These are phyloP conservation scores for Drosophila gaucha DNA, from an alignment of 2,888 invertebrate genomes.

Conservation along the genomic window DNA sequence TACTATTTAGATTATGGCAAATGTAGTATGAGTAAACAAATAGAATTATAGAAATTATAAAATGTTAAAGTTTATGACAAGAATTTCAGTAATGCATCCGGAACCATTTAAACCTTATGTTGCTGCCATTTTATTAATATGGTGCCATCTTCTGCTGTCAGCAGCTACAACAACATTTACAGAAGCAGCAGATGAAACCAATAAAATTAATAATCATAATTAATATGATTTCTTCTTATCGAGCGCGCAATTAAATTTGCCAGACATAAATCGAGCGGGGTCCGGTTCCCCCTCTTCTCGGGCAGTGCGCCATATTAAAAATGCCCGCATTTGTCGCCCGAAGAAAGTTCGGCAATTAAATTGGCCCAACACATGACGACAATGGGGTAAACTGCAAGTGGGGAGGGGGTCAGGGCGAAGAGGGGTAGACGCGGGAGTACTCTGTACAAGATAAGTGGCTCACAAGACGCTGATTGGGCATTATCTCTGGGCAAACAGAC, in stretches of 20 bases:
- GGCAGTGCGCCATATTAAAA: constrained; percentile 43
- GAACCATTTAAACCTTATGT: constrained; percentile 13
- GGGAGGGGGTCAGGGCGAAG: background rate
- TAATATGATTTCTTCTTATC: constrained; percentile 77
- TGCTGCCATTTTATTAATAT: constrained; percentile 8
- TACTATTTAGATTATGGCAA: too few relatives aligned
- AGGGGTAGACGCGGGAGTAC: background rate
- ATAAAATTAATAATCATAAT: constrained; percentile 74
- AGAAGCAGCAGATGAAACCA: constrained; percentile 60
- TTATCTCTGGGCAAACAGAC: constrained; percentile 82
- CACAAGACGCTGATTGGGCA: constrained; percentile 55
- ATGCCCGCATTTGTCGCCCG: constrained; percentile 65
- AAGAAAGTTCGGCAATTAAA: constrained; percentile 75
- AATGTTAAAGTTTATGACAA: background rate
- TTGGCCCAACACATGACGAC: constrained; percentile 68
- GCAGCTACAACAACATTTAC: constrained; percentile 3
- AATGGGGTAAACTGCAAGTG: constrained; percentile 50
- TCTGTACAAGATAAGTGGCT: constrained; percentile 51
- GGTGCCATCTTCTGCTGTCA: constrained; percentile 17
- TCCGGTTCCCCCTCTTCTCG: background rate
- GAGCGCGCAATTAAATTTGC: constrained; percentile 66
- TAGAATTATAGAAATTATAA: too few relatives aligned
- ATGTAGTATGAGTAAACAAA: too few relatives aligned
- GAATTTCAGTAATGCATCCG: background rate
- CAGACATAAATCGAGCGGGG: constrained; percentile 55